A percentile compares a stretch with the other conserved stretches of the same genome.
These are phyloP conservation scores for Helicorthomorpha holstii DNA, from an alignment of 1,140 invertebrate genomes.

Conservation along the genomic window DNA sequence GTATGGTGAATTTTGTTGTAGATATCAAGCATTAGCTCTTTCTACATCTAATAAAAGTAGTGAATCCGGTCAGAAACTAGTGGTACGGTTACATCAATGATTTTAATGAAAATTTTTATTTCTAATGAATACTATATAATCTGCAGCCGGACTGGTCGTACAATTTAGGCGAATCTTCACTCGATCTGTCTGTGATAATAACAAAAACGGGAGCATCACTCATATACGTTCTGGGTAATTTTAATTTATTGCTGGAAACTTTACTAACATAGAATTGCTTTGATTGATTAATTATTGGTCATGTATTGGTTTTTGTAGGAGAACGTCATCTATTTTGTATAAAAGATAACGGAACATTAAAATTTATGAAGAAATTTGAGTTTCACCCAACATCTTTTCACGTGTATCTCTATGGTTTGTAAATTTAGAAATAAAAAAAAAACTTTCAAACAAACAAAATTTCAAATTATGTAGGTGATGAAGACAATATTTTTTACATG, in stretches of 20 bases:
- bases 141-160: conserved; percentile 49
- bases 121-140: too few species aligned
- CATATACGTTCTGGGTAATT: conserved; percentile 51
- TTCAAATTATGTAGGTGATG: neutral
- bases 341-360: conserved; percentile 50
- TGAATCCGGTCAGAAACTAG: conserved; percentile 33
- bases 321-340: conserved; percentile 51
- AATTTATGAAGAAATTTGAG: conserved; percentile 62
- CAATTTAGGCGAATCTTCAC: conserved; percentile 54
- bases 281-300: conserved; percentile 7
- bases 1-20: neutral
- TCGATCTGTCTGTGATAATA: conserved; percentile 41
- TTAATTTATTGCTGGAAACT: conserved; percentile 1
- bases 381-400: conserved; percentile 54
- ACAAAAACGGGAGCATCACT: conserved; percentile 31
- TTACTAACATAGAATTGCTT: conserved; percentile 13
- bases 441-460: neutral
- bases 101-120: too few species aligned
- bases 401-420: conserved; percentile 45
- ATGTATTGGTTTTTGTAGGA: conserved; percentile 16
- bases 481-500: conserved; percentile 15
- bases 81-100: too few species aligned
- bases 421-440: conserved; percentile 42
- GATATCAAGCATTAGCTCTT: conserved; percentile 16
- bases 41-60: conserved; percentile 23